phyloP scores from a whole-genome alignment of 1,140 invertebrate genomes.

The Drosophila melanica region DNA sequence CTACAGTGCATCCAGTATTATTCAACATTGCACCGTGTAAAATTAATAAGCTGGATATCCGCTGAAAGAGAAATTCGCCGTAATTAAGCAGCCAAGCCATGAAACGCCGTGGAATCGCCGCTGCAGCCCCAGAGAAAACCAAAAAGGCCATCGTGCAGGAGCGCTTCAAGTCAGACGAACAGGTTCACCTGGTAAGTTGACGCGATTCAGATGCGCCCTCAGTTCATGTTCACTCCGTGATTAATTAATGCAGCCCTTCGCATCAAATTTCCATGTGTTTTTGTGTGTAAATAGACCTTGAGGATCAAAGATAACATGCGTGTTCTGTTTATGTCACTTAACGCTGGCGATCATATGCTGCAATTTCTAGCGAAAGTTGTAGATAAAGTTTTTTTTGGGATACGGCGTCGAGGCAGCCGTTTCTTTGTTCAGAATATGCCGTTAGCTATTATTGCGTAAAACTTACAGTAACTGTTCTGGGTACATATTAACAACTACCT shows the following conservation, averaged over 20 bases:
- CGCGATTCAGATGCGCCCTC: too few relatives aligned
- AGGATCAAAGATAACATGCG: constrained; percentile 3
- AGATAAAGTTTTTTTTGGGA: constrained; percentile 1
- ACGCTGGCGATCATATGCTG: neutral
- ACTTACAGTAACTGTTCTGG: too few relatives aligned
- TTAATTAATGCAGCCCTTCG: constrained; percentile 2
- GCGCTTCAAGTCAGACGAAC: constrained; percentile 77
- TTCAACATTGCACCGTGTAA: constrained; percentile 36
- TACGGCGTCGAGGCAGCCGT: neutral
- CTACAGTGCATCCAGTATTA: constrained; percentile 39
- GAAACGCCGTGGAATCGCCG: constrained; percentile 32
- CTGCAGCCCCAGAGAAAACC: constrained; percentile 9
- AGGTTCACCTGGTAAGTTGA: constrained; percentile 63
- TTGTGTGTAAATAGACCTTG: neutral
- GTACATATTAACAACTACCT: too few relatives aligned
- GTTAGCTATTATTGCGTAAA: too few relatives aligned
- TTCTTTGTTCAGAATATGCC: neutral
- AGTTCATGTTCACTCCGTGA: neutral
- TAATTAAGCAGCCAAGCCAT: constrained; percentile 34
- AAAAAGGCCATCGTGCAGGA: constrained; percentile 64
- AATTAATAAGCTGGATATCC: constrained; percentile 1
- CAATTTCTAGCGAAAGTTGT: neutral
- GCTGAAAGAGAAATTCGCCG: constrained; percentile 1
- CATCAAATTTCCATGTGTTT: neutral
- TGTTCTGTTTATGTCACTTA: neutral